Evolutionary conservation across 2,888 invertebrate species (phyloP).

Genomic region (Endomychus coccineus): DNA sequence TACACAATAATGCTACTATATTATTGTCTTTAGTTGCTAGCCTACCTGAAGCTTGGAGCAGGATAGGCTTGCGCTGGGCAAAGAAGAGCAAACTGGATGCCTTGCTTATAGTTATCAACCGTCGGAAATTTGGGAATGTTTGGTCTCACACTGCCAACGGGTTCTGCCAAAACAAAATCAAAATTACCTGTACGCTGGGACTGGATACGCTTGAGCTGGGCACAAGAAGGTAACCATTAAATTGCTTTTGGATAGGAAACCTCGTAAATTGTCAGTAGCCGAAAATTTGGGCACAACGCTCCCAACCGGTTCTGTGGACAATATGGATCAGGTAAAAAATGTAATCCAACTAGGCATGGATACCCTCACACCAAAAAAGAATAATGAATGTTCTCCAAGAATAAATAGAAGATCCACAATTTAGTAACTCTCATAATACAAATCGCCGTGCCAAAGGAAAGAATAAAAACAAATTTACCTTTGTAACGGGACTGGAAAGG

Average conservation of each 20-base stretch:
- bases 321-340: conserved; percentile 2
- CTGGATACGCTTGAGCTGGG: conserved; percentile 61
- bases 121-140: conserved; percentile 39
- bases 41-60: conserved; percentile 47
- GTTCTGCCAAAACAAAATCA: conserved; percentile 36
- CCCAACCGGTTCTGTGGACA: conserved; percentile 43
- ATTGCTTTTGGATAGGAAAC: conserved; percentile 29
- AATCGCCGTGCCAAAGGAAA: no score
- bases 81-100: conserved; percentile 45
- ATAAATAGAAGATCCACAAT: no score
- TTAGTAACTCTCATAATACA: neutral
- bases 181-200: conserved; percentile 46
- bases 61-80: conserved; percentile 63
- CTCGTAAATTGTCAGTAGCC: conserved; percentile 34
- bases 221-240: conserved; percentile 50
- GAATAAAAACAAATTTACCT: conserved; percentile 35
- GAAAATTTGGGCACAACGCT: conserved; percentile 47
- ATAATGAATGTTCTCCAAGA: no score
- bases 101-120: conserved; percentile 29
- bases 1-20: no score
- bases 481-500: conserved; percentile 50
- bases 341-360: no score
- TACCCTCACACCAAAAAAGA: no score
- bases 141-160: conserved; percentile 45
- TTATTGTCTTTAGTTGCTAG: no score